Conservation (phyloP, 2,888 invertebrate genomes). For the Ennomos fuscantarius region DNA sequence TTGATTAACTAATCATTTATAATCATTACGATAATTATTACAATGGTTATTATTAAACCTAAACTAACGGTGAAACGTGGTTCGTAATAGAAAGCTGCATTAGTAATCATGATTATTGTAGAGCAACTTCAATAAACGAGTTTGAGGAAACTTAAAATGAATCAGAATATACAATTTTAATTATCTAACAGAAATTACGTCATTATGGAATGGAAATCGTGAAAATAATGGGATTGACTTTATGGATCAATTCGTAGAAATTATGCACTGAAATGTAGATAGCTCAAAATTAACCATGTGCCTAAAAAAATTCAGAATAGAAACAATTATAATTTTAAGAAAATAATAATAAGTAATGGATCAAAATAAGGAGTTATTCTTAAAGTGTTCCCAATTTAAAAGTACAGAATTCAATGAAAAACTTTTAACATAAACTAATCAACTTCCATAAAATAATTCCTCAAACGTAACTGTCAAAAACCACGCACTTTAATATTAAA, state of each 20-base stretch:
- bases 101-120: constrained; percentile 29
- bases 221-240: background rate
- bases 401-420: background rate
- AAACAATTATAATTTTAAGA: no score
- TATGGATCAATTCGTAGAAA: no score
- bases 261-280: no score
- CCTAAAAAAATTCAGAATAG: no score
- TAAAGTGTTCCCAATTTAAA: no score
- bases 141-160: constrained; percentile 4
- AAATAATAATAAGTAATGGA: no score
- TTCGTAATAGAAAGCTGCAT: constrained; percentile 37
- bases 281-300: no score
- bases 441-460: constrained; percentile 1
- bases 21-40: constrained; percentile 40
- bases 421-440: constrained; percentile 1
- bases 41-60: constrained; percentile 41
- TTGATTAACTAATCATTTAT: constrained; percentile 33
- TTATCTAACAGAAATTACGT: background rate
- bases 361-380: no score
- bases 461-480: constrained; percentile 26
- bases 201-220: background rate
- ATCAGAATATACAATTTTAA: background rate
- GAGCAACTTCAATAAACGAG: constrained; percentile 2
- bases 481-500: constrained; percentile 42
- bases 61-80: constrained; percentile 32